Percentiles rank a stretch among this genome's conserved stretches.
phyloP scores from a whole-genome alignment of 1,140 invertebrate species.

The Caerostris darwini region DNA sequence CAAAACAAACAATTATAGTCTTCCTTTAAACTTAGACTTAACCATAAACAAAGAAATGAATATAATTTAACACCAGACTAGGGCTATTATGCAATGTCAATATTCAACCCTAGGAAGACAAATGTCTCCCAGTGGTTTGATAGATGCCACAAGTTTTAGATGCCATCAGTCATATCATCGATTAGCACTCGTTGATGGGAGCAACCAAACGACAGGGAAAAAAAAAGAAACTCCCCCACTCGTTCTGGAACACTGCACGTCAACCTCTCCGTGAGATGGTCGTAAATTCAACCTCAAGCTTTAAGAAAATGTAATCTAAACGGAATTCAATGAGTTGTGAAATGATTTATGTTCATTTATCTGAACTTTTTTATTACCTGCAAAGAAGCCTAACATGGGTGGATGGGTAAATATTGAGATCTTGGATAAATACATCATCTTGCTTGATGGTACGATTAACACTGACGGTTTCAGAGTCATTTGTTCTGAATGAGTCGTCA shows the following conservation, averaged over 20 bases:
- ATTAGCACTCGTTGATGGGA: constrained; percentile 11
- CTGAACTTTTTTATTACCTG: constrained; percentile 26
- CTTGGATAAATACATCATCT: constrained; percentile 40
- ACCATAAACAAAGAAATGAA: too few species aligned
- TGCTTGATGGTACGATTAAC: constrained; percentile 30
- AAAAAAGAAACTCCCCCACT: neutral
- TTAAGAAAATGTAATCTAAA: constrained; percentile 47
- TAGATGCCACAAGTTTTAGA: neutral
- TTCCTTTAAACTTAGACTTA: too few species aligned
- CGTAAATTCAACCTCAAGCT: constrained; percentile 45
- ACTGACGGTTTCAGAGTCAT: constrained; percentile 11
- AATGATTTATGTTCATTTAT: constrained; percentile 53
- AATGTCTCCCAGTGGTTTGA: constrained; percentile 39
- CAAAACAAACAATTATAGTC: too few species aligned
- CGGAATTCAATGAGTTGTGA: constrained; percentile 42
- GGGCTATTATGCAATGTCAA: neutral
- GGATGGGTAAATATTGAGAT: constrained; percentile 40
- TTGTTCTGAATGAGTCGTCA: constrained; percentile 27
- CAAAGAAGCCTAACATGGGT: neutral
- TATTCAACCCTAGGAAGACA: constrained; percentile 18
- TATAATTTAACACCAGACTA: too few species aligned
- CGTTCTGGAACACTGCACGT: neutral
- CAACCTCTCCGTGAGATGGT: neutral
- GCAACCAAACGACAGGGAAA: neutral
- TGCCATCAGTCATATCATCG: constrained; percentile 45